A percentile compares a stretch with the other conserved stretches of the same genome.
These are phyloP conservation scores for Dasyprocta punctata DNA, from an alignment of 2,113 vertebrate species.

Conservation along the genomic window DNA sequence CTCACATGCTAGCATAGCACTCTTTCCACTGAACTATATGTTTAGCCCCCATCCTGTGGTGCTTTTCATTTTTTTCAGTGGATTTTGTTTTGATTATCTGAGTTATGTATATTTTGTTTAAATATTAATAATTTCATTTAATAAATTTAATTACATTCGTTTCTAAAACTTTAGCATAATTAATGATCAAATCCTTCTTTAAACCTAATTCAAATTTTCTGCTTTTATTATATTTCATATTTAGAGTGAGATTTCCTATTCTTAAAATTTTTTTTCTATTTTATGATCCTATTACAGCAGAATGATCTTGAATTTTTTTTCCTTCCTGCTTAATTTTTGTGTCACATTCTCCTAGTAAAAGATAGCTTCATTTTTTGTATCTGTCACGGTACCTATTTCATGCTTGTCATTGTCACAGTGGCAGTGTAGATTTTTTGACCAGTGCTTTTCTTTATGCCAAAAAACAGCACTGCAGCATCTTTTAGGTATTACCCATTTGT, in stretches of 20 bases:
- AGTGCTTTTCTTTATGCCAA: constrained; percentile 29
- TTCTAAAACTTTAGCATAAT: neutral
- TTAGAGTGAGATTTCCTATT: neutral
- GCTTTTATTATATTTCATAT: neutral
- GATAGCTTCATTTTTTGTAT: constrained; percentile 23
- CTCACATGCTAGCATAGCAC: neutral
- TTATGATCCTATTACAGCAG: neutral
- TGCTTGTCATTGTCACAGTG: neutral
- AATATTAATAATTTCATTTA: neutral
- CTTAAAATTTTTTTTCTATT: neutral
- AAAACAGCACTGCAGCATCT: neutral
- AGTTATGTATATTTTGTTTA: neutral
- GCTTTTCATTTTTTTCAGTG: neutral
- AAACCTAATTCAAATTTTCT: neutral
- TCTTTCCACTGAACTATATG: neutral
- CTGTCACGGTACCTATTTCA: neutral
- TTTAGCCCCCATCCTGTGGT: neutral
- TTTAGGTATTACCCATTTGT: neutral
- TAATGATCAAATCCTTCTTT: neutral
- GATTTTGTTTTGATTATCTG: constrained; percentile 13
- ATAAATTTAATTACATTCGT: neutral
- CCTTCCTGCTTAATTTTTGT: constrained; percentile 5
- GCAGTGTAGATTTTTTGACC: neutral
- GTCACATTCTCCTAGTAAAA: neutral
- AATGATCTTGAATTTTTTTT: constrained; percentile 37